A percentile compares a stretch with the other conserved stretches of the same genome.
phyloP scores from a whole-genome alignment of 2,888 invertebrate genomes.

The Timandra comae region DNA sequence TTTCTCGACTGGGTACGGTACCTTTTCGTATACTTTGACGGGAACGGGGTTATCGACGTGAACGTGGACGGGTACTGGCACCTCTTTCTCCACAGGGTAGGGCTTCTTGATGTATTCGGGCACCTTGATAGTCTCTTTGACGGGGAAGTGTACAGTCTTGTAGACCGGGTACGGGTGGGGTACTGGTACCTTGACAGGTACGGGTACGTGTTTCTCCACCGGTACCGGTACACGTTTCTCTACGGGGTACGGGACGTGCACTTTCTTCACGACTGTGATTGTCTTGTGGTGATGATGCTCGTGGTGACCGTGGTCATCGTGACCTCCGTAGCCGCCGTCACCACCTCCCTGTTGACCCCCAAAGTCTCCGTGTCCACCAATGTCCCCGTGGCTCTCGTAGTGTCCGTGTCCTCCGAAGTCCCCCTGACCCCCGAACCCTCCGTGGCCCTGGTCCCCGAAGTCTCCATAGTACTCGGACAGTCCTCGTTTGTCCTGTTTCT shows the following conservation, averaged over 20 bases:
- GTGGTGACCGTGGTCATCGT: constrained; percentile 29
- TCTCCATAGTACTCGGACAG: constrained; percentile 69
- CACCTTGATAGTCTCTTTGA: constrained; percentile 80
- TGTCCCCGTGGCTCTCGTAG: constrained; percentile 22
- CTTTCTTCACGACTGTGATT: constrained; percentile 82
- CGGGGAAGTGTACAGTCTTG: constrained; percentile 81
- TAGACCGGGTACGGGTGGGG: constrained; percentile 83
- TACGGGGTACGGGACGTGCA: constrained; percentile 83
- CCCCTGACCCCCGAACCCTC: constrained; percentile 32
- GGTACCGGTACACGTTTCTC: constrained; percentile 82
- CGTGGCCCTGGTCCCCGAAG: constrained; percentile 36
- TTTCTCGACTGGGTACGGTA: constrained; percentile 84
- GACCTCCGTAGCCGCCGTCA: constrained; percentile 22
- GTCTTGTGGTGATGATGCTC: constrained; percentile 75
- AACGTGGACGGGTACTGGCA: constrained; percentile 81
- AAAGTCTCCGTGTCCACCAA: constrained; percentile 17
- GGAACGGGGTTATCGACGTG: constrained; percentile 82
- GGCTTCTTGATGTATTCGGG: constrained; percentile 82
- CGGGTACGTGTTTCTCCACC: constrained; percentile 80
- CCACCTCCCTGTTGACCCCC: constrained; percentile 27
- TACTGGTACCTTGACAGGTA: constrained; percentile 82
- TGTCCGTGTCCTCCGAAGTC: constrained; percentile 28
- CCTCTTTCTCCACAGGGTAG: constrained; percentile 81
- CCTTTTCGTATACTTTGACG: constrained; percentile 76
- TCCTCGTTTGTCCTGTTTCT: constrained; percentile 77